Evolutionary conservation across 2,888 invertebrate species (phyloP), one percentile per base, ranked within the genome.

Genomic region (Melinopterus prodromus): DNA sequence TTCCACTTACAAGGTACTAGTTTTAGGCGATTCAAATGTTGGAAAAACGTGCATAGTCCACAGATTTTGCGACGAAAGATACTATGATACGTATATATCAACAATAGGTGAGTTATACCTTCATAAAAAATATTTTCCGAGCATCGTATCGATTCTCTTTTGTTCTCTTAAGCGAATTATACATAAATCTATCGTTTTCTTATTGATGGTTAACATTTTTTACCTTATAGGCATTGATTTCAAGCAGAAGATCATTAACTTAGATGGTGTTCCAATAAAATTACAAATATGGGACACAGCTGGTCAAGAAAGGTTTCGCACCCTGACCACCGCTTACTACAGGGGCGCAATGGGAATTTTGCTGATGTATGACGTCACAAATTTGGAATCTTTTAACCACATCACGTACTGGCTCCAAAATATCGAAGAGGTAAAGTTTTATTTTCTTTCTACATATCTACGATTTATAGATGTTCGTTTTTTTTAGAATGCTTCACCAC

Each of bases 21-120:
- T 97, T 86, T 91, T 97, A 87, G 96, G 96, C 80, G 96, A 97
- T 91, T 96, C 96, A 78, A 96, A 96, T 91, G 96, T 97, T 82
- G 96, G 96, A 16, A 97, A 97, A 91, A 96, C 96, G 81, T 97
- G 96, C 90, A 95, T 97, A 85, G 96, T 96, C 86, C 96, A 96
- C 89, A 92, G 96, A 90, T 97, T 96, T 87, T 96, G 96, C 89
- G 96, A 96, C 89, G 96, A 97, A 90, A 92, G 95, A 86, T 97
- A 96, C 90, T 96, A 96, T 90, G 96, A 97, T 89, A 96, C 96
- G 84, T 96, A 96, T 90, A 96, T 96, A 90, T 96, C 96, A 76
- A 96, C 96, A 83, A 96, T 97, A 91, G 96, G 96, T 96, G 89
- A 94, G 94, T 90, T 70, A 37, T 1, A 12, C 16, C 12, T 77